phyloP scores from a whole-genome alignment of 2,113 vertebrate genomes.

The Amphiprion percula region DNA sequence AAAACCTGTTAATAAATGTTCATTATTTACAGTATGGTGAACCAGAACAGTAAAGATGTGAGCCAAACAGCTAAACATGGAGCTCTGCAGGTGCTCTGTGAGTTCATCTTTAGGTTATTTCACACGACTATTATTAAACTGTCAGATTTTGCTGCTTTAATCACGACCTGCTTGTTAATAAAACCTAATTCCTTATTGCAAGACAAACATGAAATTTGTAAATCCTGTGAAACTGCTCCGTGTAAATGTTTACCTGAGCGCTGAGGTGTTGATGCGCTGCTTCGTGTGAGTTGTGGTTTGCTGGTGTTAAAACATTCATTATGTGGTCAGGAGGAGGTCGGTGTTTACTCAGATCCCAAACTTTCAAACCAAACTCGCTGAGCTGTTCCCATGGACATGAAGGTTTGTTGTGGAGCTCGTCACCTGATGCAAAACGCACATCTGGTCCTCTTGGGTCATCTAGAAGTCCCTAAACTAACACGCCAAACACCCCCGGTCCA shows the following conservation, averaged over 20 bases:
- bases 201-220: not conserved
- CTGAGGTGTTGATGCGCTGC: not conserved
- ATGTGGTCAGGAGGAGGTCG: slow-evolving; percentile 13
- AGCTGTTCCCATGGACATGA: slow-evolving; percentile 47
- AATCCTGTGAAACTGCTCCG: not conserved
- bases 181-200: not conserved
- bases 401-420: slow-evolving; percentile 57
- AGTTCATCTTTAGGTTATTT: no score
- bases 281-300: slow-evolving; percentile 3
- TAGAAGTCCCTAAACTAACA: slow-evolving; percentile 44
- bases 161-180: not conserved
- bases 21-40: no score
- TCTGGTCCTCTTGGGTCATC: slow-evolving; percentile 48
- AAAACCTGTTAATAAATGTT: no score
- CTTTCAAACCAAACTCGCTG: slow-evolving; percentile 21
- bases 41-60: no score
- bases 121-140: not conserved
- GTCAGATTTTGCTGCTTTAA: not conserved
- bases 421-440: slow-evolving; percentile 52
- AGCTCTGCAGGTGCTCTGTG: no score
- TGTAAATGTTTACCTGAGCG: slow-evolving; percentile 17
- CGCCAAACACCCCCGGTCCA: slow-evolving; percentile 32
- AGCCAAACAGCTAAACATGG: no score
- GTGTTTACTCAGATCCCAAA: slow-evolving; percentile 30
- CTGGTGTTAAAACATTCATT: slow-evolving; percentile 4